These are phyloP conservation scores for Puffinus mauretanicus DNA, from an alignment of 2,113 vertebrate genomes.

Conservation along the genomic window DNA sequence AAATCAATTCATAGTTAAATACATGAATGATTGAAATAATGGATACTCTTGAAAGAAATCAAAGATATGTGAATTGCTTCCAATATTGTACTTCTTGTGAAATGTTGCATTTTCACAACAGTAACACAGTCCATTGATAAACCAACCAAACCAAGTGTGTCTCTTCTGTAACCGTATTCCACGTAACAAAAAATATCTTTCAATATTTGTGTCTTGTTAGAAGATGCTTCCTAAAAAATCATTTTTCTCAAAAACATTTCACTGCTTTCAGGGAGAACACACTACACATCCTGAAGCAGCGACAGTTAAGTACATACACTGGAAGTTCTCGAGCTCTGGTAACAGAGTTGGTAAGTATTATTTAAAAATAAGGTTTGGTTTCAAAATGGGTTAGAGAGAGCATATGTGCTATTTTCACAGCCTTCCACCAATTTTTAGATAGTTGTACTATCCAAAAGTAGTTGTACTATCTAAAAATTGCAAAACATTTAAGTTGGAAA, in stretches of 20 bases:
- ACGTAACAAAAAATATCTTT: background rate
- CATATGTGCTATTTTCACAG: background rate
- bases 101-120: background rate
- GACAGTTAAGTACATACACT: constrained; percentile 70
- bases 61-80: background rate
- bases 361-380: background rate
- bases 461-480: background rate
- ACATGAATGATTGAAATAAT: background rate
- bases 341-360: constrained; percentile 87
- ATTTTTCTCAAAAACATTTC: background rate
- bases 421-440: background rate
- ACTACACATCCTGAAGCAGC: constrained; percentile 85
- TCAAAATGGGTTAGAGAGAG: background rate
- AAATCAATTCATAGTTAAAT: background rate
- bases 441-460: background rate
- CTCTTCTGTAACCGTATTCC: background rate
- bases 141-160: background rate
- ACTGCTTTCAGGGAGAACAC: constrained; percentile 91
- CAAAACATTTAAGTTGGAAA: background rate
- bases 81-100: background rate
- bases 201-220: background rate
- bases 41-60: background rate
- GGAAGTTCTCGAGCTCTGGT: constrained; percentile 85
- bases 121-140: background rate
- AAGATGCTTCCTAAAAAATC: background rate